Percentiles rank a stretch among this genome's conserved stretches.
Conservation (phyloP, 2,113 vertebrate species). For the Chiloscyllium plagiosum region DNA sequence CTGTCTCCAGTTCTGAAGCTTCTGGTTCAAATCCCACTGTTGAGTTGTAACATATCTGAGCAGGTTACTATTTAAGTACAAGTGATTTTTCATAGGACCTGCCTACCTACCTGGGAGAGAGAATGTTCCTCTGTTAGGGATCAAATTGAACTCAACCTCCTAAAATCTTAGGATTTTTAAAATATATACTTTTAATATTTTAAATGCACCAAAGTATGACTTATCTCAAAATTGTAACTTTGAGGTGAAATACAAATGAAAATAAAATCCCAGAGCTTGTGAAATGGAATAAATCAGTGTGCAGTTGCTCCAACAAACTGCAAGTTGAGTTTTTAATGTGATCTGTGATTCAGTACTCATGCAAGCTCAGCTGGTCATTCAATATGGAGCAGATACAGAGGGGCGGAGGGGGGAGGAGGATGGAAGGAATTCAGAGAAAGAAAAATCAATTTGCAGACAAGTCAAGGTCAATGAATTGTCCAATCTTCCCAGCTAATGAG, state of each 20-base stretch:
- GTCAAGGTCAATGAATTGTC: neutral
- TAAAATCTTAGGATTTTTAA: neutral
- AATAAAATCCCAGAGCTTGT: neutral
- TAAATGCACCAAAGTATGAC: neutral
- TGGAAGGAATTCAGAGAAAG: neutral
- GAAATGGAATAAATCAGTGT: neutral
- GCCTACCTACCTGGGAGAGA: neutral
- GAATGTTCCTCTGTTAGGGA: neutral
- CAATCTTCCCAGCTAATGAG: too few relatives aligned
- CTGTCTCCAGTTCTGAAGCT: too few relatives aligned
- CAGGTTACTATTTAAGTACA: too few relatives aligned
- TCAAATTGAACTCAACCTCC: neutral
- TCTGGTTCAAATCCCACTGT: too few relatives aligned
- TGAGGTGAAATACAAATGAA: neutral
- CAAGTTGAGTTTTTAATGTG: neutral
- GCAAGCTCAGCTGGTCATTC: neutral
- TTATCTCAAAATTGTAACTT: neutral
- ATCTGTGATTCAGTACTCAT: neutral
- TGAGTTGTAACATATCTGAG: too few relatives aligned
- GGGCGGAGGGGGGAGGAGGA: too few relatives aligned
- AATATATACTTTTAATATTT: neutral
- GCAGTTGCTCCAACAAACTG: neutral
- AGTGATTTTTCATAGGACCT: neutral
- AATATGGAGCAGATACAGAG: neutral
- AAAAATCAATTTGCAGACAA: neutral